phyloP scores from a whole-genome alignment of 2,888 invertebrate species.

The Drosophila monieri region DNA sequence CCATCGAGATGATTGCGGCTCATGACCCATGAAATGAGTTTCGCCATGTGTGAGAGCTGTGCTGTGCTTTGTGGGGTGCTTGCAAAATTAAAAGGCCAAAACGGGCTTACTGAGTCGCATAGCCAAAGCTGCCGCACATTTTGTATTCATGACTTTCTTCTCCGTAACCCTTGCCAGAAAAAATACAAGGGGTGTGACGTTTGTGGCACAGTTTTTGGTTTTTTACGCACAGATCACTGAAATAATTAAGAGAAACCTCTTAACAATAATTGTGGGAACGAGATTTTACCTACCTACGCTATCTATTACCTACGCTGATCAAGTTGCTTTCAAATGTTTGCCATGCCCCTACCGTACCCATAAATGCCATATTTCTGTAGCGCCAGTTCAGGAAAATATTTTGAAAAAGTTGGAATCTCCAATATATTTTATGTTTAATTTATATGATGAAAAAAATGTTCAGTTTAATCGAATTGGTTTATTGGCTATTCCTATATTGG shows the following conservation, averaged over 20 bases:
- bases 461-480: too few species aligned
- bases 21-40: constrained; percentile 84
- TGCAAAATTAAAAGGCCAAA: constrained; percentile 6
- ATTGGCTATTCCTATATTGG: too few species aligned
- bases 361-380: too few species aligned
- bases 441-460: too few species aligned
- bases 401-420: too few species aligned
- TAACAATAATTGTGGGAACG: not conserved
- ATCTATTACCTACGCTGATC: too few species aligned
- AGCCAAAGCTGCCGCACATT: constrained; percentile 66
- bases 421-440: too few species aligned
- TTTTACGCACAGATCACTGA: not conserved
- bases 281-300: not conserved
- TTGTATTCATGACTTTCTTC: constrained; percentile 68
- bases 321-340: too few species aligned
- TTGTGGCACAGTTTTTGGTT: too few species aligned
- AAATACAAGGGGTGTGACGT: not conserved
- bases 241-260: not conserved
- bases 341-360: too few species aligned
- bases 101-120: constrained; percentile 59
- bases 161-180: constrained; percentile 1
- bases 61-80: not conserved
- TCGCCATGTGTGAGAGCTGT: constrained; percentile 66
- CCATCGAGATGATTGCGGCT: constrained; percentile 80
- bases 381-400: too few species aligned